phyloP scores from a whole-genome alignment of 2,797 vertebrate genomes.

The Alouatta caraya region DNA sequence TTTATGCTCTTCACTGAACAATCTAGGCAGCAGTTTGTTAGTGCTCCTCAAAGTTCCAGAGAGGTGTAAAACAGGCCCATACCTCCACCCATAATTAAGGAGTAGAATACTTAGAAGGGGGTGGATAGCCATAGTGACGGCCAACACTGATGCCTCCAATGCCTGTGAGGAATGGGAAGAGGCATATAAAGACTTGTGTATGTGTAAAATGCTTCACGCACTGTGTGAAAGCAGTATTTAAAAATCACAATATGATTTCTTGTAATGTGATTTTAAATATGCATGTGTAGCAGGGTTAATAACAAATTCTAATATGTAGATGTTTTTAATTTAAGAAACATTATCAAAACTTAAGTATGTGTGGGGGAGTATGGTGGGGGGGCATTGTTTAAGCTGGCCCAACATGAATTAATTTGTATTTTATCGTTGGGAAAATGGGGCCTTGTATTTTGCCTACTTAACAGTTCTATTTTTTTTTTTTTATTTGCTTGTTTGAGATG shows the following conservation, averaged over 20 bases:
- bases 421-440: background rate
- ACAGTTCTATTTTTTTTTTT: background rate
- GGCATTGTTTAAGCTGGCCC: background rate
- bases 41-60: background rate
- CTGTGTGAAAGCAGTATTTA: background rate
- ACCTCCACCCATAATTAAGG: background rate
- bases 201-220: background rate
- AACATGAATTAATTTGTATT: background rate
- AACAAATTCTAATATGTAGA: background rate
- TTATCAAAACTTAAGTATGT: background rate
- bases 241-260: background rate
- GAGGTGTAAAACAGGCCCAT: background rate
- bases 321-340: background rate
- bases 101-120: background rate
- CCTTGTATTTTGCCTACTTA: background rate
- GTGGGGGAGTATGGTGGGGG: background rate
- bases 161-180: background rate
- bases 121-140: background rate
- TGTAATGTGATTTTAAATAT: conserved; percentile 5
- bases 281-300: background rate
- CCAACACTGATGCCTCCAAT: background rate
- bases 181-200: too few relatives aligned
- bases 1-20: background rate
- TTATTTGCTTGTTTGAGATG: background rate
- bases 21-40: background rate